phyloP scores from a whole-genome alignment of 2,797 vertebrate genomes.

The Bradypodion pumilum region DNA sequence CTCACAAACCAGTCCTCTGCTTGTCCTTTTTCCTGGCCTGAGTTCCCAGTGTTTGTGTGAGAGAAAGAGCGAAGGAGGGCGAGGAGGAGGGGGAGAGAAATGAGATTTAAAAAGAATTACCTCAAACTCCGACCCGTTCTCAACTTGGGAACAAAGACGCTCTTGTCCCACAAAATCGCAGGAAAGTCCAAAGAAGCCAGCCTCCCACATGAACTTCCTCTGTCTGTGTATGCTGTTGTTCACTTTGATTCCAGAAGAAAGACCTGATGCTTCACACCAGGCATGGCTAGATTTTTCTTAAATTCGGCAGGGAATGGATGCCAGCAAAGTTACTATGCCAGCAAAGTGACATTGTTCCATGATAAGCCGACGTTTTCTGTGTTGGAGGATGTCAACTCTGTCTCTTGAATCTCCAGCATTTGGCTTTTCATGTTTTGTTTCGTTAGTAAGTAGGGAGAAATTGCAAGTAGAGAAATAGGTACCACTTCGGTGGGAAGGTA shows the following conservation, averaged over 20 bases:
- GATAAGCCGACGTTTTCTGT: background rate
- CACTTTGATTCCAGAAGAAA: conserved; percentile 47
- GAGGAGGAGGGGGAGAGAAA: background rate
- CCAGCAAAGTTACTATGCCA: too few species aligned
- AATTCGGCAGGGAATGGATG: conserved; percentile 2
- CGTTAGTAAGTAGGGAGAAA: background rate
- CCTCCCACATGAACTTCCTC: conserved; percentile 43
- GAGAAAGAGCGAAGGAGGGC: background rate
- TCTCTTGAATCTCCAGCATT: background rate
- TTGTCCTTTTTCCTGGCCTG: conserved; percentile 55
- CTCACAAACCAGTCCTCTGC: conserved; percentile 49
- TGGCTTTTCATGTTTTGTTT: too few species aligned
- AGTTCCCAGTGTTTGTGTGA: conserved; percentile 46
- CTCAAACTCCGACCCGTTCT: conserved; percentile 39
- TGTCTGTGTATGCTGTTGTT: conserved; percentile 48
- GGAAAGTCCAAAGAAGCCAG: conserved; percentile 47
- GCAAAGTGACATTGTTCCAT: background rate
- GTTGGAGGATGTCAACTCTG: background rate
- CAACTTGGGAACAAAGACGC: conserved; percentile 66
- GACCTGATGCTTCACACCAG: conserved; percentile 11
- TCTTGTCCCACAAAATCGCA: conserved; percentile 64
- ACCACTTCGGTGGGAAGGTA: too few species aligned
- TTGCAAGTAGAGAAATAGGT: too few species aligned
- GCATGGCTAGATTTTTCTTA: background rate
- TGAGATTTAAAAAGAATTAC: conserved; percentile 40